phyloP scores from a whole-genome alignment of 2,888 invertebrate species.

The Spisula subtruncata region DNA sequence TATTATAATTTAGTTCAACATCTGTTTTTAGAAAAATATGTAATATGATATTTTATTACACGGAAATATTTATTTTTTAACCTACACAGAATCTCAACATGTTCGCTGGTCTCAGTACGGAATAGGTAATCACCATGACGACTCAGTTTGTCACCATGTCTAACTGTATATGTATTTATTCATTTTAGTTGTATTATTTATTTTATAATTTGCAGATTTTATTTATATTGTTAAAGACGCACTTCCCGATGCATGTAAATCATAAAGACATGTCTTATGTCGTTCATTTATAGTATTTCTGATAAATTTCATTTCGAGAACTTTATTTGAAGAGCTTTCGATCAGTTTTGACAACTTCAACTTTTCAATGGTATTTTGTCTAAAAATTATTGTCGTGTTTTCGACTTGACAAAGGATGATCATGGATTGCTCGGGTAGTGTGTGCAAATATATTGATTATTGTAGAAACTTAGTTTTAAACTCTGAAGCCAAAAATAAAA shows the following conservation, averaged over 20 bases:
- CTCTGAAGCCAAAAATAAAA: slow-evolving; percentile 4
- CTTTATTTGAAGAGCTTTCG: no score
- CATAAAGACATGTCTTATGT: no score
- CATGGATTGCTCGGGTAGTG: no score
- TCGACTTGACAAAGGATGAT: no score
- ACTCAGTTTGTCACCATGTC: not conserved
- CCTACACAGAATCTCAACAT: slow-evolving; percentile 76
- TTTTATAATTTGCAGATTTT: slow-evolving; percentile 33
- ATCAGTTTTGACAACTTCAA: no score
- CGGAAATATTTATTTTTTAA: not conserved
- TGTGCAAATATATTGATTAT: no score
- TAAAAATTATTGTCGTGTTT: no score
- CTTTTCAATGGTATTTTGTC: no score
- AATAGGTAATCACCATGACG: slow-evolving; percentile 74
- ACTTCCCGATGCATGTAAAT: not conserved
- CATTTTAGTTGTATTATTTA: slow-evolving; percentile 25
- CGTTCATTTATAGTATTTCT: no score
- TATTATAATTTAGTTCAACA: no score
- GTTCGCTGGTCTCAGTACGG: slow-evolving; percentile 80
- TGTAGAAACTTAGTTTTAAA: not conserved
- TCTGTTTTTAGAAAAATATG: no score
- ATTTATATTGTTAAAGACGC: not conserved
- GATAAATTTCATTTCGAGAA: no score
- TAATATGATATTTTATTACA: not conserved
- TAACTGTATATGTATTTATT: slow-evolving; percentile 26